phyloP scores from a whole-genome alignment of 2,113 vertebrate genomes.

The Mustelus asterias region DNA sequence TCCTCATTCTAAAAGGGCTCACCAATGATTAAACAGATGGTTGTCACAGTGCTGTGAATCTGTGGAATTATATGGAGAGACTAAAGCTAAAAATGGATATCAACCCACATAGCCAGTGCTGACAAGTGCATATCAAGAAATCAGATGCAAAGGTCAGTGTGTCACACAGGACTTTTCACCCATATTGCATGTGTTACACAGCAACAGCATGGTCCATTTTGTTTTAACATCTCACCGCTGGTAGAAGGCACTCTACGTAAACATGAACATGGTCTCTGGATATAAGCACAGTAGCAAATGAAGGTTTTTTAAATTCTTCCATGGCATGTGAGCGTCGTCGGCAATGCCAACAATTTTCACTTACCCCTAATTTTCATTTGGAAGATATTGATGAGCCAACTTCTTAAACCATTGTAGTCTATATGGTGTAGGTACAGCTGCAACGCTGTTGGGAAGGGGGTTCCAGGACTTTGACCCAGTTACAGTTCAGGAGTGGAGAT shows the following conservation, averaged over 20 bases:
- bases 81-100: neutral
- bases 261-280: neutral
- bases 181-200: neutral
- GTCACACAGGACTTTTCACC: neutral
- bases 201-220: neutral
- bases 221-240: neutral
- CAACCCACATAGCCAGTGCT: neutral
- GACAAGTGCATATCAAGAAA: neutral
- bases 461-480: too few species aligned
- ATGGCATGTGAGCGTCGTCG: neutral
- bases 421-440: neutral
- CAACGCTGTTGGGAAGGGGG: neutral
- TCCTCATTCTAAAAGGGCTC: neutral
- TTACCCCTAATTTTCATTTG: neutral
- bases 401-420: neutral
- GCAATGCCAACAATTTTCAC: neutral
- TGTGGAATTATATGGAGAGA: neutral
- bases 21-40: neutral
- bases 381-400: neutral
- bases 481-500: too few species aligned
- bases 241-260: neutral
- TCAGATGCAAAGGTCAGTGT: neutral
- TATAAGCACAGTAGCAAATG: neutral
- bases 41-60: neutral
- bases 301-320: neutral